Evolutionary conservation across 1,140 invertebrate species (phyloP).

Genomic region (Amyelois transitella): DNA sequence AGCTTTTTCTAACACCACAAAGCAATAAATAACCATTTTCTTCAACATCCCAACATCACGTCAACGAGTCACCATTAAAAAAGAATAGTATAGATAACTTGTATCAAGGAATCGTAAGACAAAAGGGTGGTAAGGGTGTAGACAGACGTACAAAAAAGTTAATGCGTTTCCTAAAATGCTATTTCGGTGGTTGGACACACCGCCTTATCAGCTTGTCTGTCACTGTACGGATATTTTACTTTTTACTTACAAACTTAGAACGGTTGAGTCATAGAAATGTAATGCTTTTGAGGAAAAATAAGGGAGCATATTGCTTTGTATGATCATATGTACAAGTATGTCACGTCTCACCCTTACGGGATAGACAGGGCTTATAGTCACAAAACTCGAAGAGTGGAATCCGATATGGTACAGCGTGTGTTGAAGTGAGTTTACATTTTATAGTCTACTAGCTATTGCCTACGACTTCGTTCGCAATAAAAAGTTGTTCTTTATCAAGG

Average conservation of each 20-base stretch:
- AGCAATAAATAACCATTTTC: too few species aligned
- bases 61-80: not conserved
- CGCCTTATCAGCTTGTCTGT: slow-evolving; percentile 51
- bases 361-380: too few species aligned
- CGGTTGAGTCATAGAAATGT: slow-evolving; percentile 32
- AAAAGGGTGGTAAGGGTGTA: slow-evolving; percentile 8
- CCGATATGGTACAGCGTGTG: too few species aligned
- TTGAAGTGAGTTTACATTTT: too few species aligned
- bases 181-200: slow-evolving; percentile 36
- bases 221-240: slow-evolving; percentile 20
- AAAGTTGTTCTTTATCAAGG: too few species aligned
- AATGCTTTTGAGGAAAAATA: slow-evolving; percentile 19
- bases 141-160: slow-evolving; percentile 46
- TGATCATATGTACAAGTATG: too few species aligned
- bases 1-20: not conserved
- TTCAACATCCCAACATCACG: not conserved
- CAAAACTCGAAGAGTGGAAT: too few species aligned
- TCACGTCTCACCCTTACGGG: too few species aligned
- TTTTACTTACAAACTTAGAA: slow-evolving; percentile 37
- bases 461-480: too few species aligned
- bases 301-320: too few species aligned
- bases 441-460: too few species aligned
- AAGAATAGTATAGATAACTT: slow-evolving; percentile 8
- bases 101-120: slow-evolving; percentile 10
- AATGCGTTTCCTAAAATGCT: slow-evolving; percentile 58